These are phyloP conservation scores for Oscheius sp. DNA, from an alignment of 1,140 invertebrate species.

Conservation along the genomic window DNA sequence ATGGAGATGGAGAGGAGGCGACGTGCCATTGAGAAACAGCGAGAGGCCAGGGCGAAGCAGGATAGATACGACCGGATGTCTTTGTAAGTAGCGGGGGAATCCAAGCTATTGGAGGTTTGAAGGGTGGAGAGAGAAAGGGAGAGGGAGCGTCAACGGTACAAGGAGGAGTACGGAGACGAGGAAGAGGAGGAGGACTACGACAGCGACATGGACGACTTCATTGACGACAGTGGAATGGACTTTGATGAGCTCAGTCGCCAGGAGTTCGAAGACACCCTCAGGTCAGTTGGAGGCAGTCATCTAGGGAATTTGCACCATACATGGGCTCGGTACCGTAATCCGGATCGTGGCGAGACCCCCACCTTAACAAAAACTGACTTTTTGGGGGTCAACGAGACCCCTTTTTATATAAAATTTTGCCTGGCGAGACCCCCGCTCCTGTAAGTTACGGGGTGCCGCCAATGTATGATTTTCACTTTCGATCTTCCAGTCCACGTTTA, in stretches of 20 bases:
- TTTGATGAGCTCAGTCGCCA: background rate
- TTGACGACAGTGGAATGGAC: constrained; percentile 9
- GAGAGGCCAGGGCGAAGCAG: background rate
- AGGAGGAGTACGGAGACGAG: background rate
- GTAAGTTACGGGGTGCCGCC: too few species aligned
- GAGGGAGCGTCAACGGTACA: background rate
- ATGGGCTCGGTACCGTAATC: too few species aligned
- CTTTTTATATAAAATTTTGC: too few species aligned
- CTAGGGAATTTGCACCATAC: too few species aligned
- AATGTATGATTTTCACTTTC: too few species aligned
- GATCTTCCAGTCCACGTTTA: too few species aligned
- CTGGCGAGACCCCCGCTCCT: too few species aligned
- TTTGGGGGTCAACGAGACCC: too few species aligned
- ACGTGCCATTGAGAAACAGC: background rate
- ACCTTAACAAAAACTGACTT: too few species aligned
- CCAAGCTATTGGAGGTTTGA: background rate
- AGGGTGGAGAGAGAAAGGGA: constrained; percentile 2
- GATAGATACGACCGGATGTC: background rate
- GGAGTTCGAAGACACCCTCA: constrained; percentile 14
- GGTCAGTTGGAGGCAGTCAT: too few species aligned
- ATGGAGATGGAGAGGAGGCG: too few species aligned
- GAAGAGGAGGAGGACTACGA: constrained; percentile 8
- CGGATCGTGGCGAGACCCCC: too few species aligned
- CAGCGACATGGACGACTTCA: background rate
- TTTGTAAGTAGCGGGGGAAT: background rate